phyloP scores from a whole-genome alignment of 2,113 vertebrate genomes.

The Nesogale talazaci region DNA sequence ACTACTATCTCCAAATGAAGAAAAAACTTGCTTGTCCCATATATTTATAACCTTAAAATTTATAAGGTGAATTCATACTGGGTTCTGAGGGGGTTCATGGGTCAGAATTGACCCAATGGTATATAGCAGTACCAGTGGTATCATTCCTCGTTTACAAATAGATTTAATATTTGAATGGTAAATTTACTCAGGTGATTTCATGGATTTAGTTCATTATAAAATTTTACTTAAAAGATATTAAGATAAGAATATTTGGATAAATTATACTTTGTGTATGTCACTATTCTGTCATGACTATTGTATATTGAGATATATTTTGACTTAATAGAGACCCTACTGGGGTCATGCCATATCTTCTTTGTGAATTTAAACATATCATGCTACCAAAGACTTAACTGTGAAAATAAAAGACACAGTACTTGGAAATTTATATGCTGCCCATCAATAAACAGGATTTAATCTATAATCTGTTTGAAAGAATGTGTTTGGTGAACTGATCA shows the following conservation, averaged over 20 bases:
- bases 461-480: background rate
- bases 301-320: background rate
- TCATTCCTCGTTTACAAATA: background rate
- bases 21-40: background rate
- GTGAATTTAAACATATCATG: background rate
- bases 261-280: background rate
- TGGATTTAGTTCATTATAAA: background rate
- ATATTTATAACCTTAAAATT: background rate
- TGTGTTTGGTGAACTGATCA: background rate
- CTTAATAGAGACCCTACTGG: background rate
- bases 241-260: background rate
- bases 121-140: background rate
- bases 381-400: background rate
- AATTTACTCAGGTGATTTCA: background rate
- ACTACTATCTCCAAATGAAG: background rate
- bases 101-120: background rate
- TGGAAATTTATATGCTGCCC: background rate
- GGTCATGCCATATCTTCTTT: background rate
- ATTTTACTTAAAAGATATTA: background rate
- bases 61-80: background rate
- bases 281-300: background rate
- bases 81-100: background rate
- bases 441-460: background rate
- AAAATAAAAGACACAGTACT: background rate
- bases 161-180: background rate